Evolutionary conservation across 2,888 invertebrate species (phyloP), one percentile per base, ranked within the genome.

Genomic region (Caenorhabditis doughertyi): DNA sequence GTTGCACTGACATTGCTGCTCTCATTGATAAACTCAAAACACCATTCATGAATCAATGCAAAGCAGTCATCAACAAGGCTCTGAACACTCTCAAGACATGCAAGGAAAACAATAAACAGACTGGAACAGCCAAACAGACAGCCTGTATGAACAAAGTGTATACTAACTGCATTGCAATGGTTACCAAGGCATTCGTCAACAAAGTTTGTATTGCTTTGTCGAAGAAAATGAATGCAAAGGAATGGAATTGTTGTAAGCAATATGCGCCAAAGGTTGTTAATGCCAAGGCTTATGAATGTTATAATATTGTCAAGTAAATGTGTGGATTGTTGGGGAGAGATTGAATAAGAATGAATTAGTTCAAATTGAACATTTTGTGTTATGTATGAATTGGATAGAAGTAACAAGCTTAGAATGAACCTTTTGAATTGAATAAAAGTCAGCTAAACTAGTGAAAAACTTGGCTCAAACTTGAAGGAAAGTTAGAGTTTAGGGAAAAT

Each of bases 121-220:
- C 81, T 1, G 81, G 64, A 56, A 47, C 70, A n/a, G 81, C 74
- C 8, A 74, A 74, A 55, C 81, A 81, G 64, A 74, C 73, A 3
- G 70, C 81, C 8, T 81, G 81, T 44, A 65, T 74, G 56, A 70
- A 81, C 44, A 42, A 74, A n/a, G 73, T 74, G 23, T 81, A 74
- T 51, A 62, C 49, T 18, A 44, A 67, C 25, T 64, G 55, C n/a
- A 55, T 74, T 16, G 74, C 74, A 21, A 65, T 70, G 55, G 64
- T 81, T 18, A 81, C 81, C 23, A 81, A 81, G 49, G 25, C 29
- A 21, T 70, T 64, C 27, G 68, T 81, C 8, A 74, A 81, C 80
- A 72, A 71, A 51, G 79, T 79, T 9, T 79, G 79, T 49, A 79
- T 62, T n/a, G 71, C 62, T 9, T n/a, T 64, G 29, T 27, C 44